These are phyloP conservation scores for Mustela lutreola DNA, from an alignment of 2,113 vertebrate genomes.

Conservation along the genomic window DNA sequence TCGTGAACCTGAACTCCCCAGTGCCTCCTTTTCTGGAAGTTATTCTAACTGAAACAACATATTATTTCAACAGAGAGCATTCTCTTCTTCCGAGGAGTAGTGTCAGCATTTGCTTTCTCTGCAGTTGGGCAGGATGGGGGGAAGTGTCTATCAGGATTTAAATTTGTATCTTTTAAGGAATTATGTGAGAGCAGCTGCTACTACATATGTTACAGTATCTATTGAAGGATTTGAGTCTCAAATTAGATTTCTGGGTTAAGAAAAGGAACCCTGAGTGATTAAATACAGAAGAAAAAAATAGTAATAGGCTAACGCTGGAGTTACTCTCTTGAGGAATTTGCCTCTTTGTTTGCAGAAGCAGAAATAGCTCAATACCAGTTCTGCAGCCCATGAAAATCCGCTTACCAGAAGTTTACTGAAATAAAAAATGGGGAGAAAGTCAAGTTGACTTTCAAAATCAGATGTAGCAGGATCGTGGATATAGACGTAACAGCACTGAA, in stretches of 20 bases:
- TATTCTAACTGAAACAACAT: slow-evolving; percentile 66
- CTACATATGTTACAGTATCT: slow-evolving; percentile 29
- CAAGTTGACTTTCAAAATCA: neutral
- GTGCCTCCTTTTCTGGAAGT: slow-evolving; percentile 67
- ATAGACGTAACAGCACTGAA: neutral
- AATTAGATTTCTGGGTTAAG: slow-evolving; percentile 59
- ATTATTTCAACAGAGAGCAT: slow-evolving; percentile 41
- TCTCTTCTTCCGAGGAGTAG: neutral
- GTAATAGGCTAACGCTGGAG: neutral
- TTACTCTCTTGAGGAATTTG: slow-evolving; percentile 39
- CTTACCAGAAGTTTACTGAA: neutral
- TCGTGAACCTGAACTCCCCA: neutral
- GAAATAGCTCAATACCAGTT: neutral
- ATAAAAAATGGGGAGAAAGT: neutral
- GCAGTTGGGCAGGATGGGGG: neutral
- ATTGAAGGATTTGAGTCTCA: slow-evolving; percentile 5
- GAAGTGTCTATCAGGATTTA: slow-evolving; percentile 35
- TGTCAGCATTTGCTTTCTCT: slow-evolving; percentile 23
- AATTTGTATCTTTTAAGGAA: slow-evolving; percentile 72
- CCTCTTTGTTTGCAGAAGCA: neutral
- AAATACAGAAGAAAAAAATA: neutral
- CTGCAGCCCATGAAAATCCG: neutral
- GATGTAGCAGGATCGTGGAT: neutral
- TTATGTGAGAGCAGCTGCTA: slow-evolving; percentile 67
- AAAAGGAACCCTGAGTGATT: slow-evolving; percentile 5